Evolutionary conservation across 2,797 vertebrate genomes (phyloP).

Genomic region (Acanthurus leucopareius): DNA sequence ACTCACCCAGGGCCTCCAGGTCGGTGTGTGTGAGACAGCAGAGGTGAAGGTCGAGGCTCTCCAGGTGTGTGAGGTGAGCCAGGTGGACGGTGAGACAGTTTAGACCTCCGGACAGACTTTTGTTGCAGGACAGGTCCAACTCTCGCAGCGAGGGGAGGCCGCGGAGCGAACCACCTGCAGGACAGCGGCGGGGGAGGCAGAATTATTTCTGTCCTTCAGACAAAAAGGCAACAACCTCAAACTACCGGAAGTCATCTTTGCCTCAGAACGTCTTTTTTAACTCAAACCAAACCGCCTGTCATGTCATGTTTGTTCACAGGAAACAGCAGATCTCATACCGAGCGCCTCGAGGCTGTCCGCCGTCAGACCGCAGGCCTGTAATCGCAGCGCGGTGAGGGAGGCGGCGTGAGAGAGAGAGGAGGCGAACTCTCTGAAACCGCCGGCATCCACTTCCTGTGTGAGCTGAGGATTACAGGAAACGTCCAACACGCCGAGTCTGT

Average conservation of each 20-base stretch:
- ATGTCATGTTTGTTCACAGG: neutral
- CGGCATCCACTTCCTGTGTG: constrained; percentile 33
- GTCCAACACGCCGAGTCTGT: constrained; percentile 86
- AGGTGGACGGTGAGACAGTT: constrained; percentile 76
- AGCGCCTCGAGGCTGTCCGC: constrained; percentile 78
- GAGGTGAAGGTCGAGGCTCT: constrained; percentile 89
- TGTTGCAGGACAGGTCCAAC: constrained; percentile 90
- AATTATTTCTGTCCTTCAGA: neutral
- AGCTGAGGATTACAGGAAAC: constrained; percentile 88
- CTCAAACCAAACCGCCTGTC: neutral
- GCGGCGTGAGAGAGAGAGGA: constrained; percentile 79
- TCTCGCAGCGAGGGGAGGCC: constrained; percentile 81
- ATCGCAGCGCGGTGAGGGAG: constrained; percentile 80
- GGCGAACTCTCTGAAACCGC: constrained; percentile 74
- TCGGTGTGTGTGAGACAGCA: constrained; percentile 87
- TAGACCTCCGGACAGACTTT: constrained; percentile 83
- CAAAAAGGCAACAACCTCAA: too few species aligned
- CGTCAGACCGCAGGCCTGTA: constrained; percentile 87
- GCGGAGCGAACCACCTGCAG: constrained; percentile 84
- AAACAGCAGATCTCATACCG: constrained; percentile 78
- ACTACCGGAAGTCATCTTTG: too few species aligned
- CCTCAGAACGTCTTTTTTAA: neutral
- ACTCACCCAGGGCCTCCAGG: constrained; percentile 86
- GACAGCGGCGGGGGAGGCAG: neutral
- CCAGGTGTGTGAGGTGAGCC: constrained; percentile 82